Evolutionary conservation across 2,888 invertebrate species (phyloP), one percentile per base, ranked within the genome.

Genomic region (Glyphotaelius pellucidus): DNA sequence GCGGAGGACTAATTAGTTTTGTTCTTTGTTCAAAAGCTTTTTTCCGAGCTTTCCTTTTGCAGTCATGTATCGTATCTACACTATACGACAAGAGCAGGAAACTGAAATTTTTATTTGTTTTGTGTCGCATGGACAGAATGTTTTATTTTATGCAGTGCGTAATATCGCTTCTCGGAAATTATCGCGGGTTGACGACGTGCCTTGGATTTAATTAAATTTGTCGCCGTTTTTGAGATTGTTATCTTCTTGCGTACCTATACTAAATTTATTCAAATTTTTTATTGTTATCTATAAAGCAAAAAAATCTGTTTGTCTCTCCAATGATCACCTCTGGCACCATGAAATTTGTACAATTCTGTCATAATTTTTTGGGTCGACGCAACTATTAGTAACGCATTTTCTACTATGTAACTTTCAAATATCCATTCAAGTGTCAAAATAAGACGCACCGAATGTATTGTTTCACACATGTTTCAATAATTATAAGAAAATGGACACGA

Each of bases 101-200:
- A 9, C 67, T 67, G 25, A 67, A 25, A 25, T 67, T 67, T 67
- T 25, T 67, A 67, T n/a, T 25, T 67, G 25, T 83, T 83, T 47
- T 38, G 5, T 86, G 47, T 86, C 38, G 25, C 67, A 67, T 80
- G 80, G n/a, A 35, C 31, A 31, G 88, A 89, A 89, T 89, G 35
- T 38, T 32, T 89, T 89, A 89, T 80, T 79, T 89, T 89, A 15
- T 89, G 79, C 88, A 80, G 25, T 89, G 80, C 38, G 32, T 79
- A 89, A 79, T 89, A 32, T n/a, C 11, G 79, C n/a, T 89, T 89
- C 88, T 89, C 14, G 38, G 88, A 89, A 89, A 35, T 79, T 3
- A 79, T 35, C 35, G n/a, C 88, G 25, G 35, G 32, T 32, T 32
- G 88, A 15, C 38, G 79, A 79, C 19, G 88, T 19, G 85, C 5